phyloP scores from a whole-genome alignment of 2,113 vertebrate genomes.

The Pseudolaguvia tuberculata region DNA sequence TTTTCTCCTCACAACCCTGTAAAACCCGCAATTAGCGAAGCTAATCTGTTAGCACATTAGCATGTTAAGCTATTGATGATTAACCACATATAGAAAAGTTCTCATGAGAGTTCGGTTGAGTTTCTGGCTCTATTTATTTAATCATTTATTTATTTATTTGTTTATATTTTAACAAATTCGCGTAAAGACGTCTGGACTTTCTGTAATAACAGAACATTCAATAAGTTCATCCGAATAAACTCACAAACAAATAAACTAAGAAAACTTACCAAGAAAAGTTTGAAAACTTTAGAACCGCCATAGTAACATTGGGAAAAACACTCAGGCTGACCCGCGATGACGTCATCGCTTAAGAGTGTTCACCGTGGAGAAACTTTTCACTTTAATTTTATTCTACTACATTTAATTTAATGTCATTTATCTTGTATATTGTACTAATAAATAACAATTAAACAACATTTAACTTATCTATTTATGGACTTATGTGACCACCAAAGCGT shows the following conservation, averaged over 20 bases:
- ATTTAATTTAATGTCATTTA: too few species aligned
- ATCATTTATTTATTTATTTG: background rate
- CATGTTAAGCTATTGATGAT: conserved; percentile 8
- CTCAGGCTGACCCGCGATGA: conserved; percentile 56
- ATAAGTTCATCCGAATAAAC: background rate
- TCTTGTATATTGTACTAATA: too few species aligned
- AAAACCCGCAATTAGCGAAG: background rate
- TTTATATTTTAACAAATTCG: background rate
- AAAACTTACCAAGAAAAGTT: conserved; percentile 71
- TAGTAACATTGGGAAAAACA: conserved; percentile 69
- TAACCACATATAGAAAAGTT: conserved; percentile 6
- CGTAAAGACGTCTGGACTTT: too few species aligned
- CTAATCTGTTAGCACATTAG: background rate
- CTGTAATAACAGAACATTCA: background rate
- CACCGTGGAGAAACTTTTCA: background rate
- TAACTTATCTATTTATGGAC: too few species aligned
- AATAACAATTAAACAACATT: background rate
- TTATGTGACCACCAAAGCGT: too few species aligned
- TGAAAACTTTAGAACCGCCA: conserved; percentile 69
- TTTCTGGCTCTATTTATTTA: background rate
- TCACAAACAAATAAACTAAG: background rate
- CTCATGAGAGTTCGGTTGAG: background rate
- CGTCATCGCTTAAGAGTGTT: conserved; percentile 60
- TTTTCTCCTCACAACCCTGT: background rate
- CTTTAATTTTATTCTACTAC: too few species aligned